phyloP scores from a whole-genome alignment of 2,888 invertebrate species.

The Norana najaformis region DNA sequence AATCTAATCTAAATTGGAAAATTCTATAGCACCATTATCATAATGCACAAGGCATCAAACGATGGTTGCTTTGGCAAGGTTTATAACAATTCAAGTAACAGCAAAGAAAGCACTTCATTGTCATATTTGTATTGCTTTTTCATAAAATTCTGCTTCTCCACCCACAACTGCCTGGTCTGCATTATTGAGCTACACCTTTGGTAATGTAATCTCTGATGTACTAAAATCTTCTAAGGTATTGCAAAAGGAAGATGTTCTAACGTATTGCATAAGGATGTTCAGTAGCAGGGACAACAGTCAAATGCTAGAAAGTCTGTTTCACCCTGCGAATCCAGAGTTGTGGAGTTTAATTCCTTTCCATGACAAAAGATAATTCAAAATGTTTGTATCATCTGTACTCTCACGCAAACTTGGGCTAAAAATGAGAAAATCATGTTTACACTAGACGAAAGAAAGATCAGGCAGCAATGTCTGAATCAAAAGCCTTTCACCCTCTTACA shows the following conservation, averaged over 20 bases:
- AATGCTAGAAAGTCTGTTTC: neutral
- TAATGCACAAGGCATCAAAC: too few species aligned
- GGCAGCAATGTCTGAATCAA: too few species aligned
- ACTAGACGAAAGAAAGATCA: too few species aligned
- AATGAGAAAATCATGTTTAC: neutral
- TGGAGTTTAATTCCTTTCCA: neutral
- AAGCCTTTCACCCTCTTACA: too few species aligned
- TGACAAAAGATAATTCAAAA: neutral
- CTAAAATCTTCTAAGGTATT: too few species aligned
- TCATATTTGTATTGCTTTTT: too few species aligned
- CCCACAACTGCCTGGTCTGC: neutral
- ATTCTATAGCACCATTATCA: too few species aligned
- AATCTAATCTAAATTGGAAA: too few species aligned
- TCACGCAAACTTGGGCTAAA: neutral
- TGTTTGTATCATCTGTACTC: neutral
- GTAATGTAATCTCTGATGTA: too few species aligned
- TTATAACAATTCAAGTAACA: neutral
- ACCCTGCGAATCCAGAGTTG: neutral
- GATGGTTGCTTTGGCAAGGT: neutral
- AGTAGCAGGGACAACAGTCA: neutral
- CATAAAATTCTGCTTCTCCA: neutral
- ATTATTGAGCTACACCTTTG: neutral
- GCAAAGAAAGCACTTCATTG: neutral
- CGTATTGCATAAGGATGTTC: neutral
- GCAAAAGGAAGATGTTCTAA: too few species aligned